Percentiles rank a stretch among this genome's conserved stretches.
phyloP scores from a whole-genome alignment of 2,888 invertebrate genomes.

The Drosophila ustulata region DNA sequence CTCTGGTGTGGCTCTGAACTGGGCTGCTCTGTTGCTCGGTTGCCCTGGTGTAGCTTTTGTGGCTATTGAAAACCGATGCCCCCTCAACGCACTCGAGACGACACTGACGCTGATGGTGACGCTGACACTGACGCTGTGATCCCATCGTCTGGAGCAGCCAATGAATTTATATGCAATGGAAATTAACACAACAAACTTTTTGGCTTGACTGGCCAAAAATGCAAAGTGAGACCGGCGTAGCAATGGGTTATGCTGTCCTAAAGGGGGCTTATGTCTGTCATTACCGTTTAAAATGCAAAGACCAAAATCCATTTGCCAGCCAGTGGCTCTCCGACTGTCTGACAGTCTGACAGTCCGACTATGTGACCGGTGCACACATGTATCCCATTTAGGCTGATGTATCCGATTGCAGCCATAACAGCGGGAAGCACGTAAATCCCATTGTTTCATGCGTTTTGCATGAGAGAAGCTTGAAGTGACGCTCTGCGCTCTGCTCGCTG shows the following conservation, averaged over 20 bases:
- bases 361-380: slow-evolving; percentile 34
- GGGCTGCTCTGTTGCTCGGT: neutral
- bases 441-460: slow-evolving; percentile 75
- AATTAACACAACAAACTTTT: slow-evolving; percentile 77
- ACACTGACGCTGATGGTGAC: slow-evolving; percentile 6
- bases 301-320: slow-evolving; percentile 64
- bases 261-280: slow-evolving; percentile 65
- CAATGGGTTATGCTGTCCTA: slow-evolving; percentile 13
- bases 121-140: slow-evolving; percentile 25
- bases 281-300: slow-evolving; percentile 60
- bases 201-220: slow-evolving; percentile 57
- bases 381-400: slow-evolving; percentile 64
- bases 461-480: slow-evolving; percentile 59
- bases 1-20: slow-evolving; percentile 8
- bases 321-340: slow-evolving; percentile 15
- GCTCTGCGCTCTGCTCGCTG: slow-evolving; percentile 23
- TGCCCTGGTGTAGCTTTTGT: slow-evolving; percentile 45
- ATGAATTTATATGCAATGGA: slow-evolving; percentile 73
- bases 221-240: slow-evolving; percentile 8
- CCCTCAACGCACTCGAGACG: slow-evolving; percentile 45
- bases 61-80: slow-evolving; percentile 63
- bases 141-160: slow-evolving; percentile 45
- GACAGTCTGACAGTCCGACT: slow-evolving; percentile 1
- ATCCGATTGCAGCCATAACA: slow-evolving; percentile 76
- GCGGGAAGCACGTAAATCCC: slow-evolving; percentile 73